Conservation (phyloP, 2,888 invertebrate genomes). For the Drosophila diplacantha region DNA sequence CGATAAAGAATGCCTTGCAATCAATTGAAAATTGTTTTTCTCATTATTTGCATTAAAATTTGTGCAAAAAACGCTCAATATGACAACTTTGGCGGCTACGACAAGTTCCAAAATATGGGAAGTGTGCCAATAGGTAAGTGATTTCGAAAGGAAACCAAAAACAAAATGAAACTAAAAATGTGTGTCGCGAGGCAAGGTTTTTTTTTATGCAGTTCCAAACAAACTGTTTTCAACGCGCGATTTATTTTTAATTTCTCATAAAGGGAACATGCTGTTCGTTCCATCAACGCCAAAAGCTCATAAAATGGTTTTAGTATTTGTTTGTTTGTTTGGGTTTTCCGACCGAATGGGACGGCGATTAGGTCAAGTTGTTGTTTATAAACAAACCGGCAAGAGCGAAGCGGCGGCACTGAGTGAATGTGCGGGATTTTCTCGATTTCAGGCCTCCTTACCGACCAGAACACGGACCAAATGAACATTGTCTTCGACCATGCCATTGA, state of each 20-base stretch:
- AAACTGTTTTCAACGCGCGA: slow-evolving; percentile 46
- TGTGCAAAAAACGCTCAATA: slow-evolving; percentile 40
- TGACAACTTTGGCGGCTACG: slow-evolving; percentile 44
- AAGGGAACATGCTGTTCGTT: slow-evolving; percentile 67
- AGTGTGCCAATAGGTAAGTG: slow-evolving; percentile 64
- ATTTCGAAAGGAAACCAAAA: slow-evolving; percentile 18
- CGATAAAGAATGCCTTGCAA: slow-evolving; percentile 37
- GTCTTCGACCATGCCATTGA: slow-evolving; percentile 75
- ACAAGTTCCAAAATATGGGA: slow-evolving; percentile 42
- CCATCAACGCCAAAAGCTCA: slow-evolving; percentile 68
- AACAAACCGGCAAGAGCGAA: slow-evolving; percentile 56
- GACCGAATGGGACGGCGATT: slow-evolving; percentile 34
- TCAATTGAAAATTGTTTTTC: slow-evolving; percentile 11
- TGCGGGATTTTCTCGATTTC: slow-evolving; percentile 4
- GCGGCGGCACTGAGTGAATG: slow-evolving; percentile 9
- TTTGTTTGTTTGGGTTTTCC: slow-evolving; percentile 55
- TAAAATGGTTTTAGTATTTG: slow-evolving; percentile 64
- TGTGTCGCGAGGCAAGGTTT: slow-evolving; percentile 37
- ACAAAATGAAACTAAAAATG: slow-evolving; percentile 14
- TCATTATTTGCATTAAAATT: slow-evolving; percentile 22
- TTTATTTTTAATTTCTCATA: slow-evolving; percentile 69
- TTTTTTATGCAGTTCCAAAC: slow-evolving; percentile 29
- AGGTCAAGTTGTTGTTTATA: slow-evolving; percentile 65
- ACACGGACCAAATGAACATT: slow-evolving; percentile 63
- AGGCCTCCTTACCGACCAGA: slow-evolving; percentile 70